Conservation (phyloP, 2,888 invertebrate genomes). For the Allacma fusca region DNA sequence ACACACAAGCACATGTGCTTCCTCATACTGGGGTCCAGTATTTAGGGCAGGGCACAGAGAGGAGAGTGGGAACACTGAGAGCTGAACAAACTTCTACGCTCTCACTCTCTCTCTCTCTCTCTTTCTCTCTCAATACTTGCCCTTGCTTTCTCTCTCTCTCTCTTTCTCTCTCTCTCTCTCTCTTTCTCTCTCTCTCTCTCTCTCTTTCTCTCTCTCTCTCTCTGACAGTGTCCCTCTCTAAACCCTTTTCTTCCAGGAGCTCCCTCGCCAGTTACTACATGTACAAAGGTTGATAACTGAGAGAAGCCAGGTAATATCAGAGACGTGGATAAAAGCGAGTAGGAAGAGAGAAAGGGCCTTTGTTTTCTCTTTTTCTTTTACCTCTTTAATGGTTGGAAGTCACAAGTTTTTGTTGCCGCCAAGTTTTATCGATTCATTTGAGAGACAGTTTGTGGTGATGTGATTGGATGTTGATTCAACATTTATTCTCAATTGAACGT, state of each 20-base stretch:
- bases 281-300: background rate
- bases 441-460: slow-evolving; percentile 27
- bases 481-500: slow-evolving; percentile 34
- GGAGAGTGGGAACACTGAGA: too few species aligned
- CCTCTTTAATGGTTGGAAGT: slow-evolving; percentile 10
- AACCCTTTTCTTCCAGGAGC: background rate
- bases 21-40: too few species aligned
- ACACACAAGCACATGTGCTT: background rate
- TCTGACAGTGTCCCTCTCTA: background rate
- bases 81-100: background rate
- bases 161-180: slow-evolving; percentile 20
- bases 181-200: background rate
- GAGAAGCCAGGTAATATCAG: background rate
- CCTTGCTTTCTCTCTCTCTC: slow-evolving; percentile 14
- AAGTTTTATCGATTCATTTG: slow-evolving; percentile 24
- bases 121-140: background rate
- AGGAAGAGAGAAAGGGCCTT: background rate
- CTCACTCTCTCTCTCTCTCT: background rate
- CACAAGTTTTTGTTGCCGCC: slow-evolving; percentile 16
- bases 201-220: slow-evolving; percentile 11
- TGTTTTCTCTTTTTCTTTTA: slow-evolving; percentile 18
- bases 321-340: background rate
- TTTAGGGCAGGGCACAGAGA: too few species aligned
- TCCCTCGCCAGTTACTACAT: too few species aligned
- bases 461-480: slow-evolving; percentile 26